These are phyloP conservation scores for Sphecodes monilicornis DNA, from an alignment of 2,888 invertebrate species.

Conservation along the genomic window DNA sequence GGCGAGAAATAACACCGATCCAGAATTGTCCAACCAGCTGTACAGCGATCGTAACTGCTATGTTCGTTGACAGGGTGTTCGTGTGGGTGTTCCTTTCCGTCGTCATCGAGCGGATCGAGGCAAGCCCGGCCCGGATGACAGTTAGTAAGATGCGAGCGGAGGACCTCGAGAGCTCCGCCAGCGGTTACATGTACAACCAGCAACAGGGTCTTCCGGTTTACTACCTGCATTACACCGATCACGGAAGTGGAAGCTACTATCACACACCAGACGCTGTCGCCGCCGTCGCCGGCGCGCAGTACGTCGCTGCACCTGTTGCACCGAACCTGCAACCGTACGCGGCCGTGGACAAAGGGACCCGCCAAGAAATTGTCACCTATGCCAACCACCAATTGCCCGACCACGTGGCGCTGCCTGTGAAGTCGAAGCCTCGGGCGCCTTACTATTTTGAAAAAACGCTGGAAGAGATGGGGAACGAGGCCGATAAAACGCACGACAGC, in stretches of 20 bases:
- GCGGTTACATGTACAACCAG: conserved; percentile 85
- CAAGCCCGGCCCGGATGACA: conserved; percentile 43
- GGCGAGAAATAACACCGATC: conserved; percentile 19
- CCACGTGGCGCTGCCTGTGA: conserved; percentile 49
- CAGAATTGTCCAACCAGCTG: background rate
- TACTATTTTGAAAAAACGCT: conserved; percentile 61
- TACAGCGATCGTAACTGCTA: background rate
- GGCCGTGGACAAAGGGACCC: conserved; percentile 33
- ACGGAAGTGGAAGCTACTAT: conserved; percentile 75
- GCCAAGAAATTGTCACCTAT: conserved; percentile 54
- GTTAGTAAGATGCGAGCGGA: conserved; percentile 86
- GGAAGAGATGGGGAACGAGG: conserved; percentile 62
- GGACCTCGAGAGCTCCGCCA: conserved; percentile 87
- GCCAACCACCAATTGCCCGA: conserved; percentile 47
- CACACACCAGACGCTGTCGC: conserved; percentile 70
- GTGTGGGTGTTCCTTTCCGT: conserved; percentile 22
- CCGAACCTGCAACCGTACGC: conserved; percentile 61
- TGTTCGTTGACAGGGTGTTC: background rate
- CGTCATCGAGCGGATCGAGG: conserved; percentile 7
- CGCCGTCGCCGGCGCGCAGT: conserved; percentile 49
- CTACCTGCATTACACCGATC: conserved; percentile 79
- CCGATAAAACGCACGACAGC: conserved; percentile 28
- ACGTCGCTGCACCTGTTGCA: conserved; percentile 73
- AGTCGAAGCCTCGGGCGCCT: conserved; percentile 38
- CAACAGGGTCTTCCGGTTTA: conserved; percentile 76